Evolutionary conservation across 2,888 invertebrate genomes (phyloP).

Genomic region (Acrobasis suavella): DNA sequence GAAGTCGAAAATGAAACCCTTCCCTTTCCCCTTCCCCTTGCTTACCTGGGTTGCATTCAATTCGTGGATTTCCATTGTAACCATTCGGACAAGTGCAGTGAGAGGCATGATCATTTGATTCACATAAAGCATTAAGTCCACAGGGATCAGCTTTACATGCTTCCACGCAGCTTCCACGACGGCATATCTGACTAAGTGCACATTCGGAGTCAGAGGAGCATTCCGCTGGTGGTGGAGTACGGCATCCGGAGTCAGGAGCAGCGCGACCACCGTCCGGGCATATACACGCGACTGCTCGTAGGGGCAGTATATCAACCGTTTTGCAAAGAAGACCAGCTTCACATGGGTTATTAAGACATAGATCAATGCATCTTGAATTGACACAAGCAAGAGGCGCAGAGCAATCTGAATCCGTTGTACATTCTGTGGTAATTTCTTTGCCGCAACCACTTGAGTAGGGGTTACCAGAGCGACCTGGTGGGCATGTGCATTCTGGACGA

Average conservation of each 20-base stretch:
- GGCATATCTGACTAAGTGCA: slow-evolving; percentile 87
- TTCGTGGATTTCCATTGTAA: slow-evolving; percentile 89
- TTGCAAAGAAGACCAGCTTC: slow-evolving; percentile 89
- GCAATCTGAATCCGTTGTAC: slow-evolving; percentile 90
- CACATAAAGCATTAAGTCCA: slow-evolving; percentile 92
- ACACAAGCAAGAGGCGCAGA: slow-evolving; percentile 89
- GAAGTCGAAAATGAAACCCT: too few species aligned
- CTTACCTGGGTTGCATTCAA: slow-evolving; percentile 87
- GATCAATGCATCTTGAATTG: slow-evolving; percentile 88
- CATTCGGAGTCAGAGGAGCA: slow-evolving; percentile 90
- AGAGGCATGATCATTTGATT: slow-evolving; percentile 88
- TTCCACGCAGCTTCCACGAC: slow-evolving; percentile 88
- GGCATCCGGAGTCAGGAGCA: slow-evolving; percentile 88
- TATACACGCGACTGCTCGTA: slow-evolving; percentile 92
- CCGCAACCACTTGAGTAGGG: slow-evolving; percentile 84
- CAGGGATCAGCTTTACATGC: slow-evolving; percentile 90
- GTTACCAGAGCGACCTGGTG: slow-evolving; percentile 89
- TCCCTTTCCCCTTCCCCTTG: too few species aligned
- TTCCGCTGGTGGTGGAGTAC: slow-evolving; percentile 81
- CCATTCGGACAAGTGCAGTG: slow-evolving; percentile 90
- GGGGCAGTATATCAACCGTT: slow-evolving; percentile 89
- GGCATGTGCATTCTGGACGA: slow-evolving; percentile 90
- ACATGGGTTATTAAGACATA: slow-evolving; percentile 89
- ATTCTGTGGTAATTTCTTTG: slow-evolving; percentile 79
- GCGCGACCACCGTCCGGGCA: slow-evolving; percentile 92